Evolutionary conservation across 2,888 invertebrate species (phyloP).

Genomic region (Cinara cedri): DNA sequence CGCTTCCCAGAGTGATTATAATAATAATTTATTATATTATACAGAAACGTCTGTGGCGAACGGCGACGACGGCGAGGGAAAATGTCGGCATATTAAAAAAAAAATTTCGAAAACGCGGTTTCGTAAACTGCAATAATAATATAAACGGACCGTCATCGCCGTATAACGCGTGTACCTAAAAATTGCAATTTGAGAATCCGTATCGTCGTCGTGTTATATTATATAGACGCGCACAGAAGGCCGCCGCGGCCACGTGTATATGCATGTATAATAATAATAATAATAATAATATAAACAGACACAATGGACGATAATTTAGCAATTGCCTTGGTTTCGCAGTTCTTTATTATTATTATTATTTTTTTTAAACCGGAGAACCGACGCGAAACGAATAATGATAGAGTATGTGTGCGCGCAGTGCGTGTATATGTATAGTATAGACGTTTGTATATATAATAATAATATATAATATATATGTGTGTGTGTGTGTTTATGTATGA

Average conservation of each 20-base stretch:
- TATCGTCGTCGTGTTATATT: neutral
- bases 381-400: conserved; percentile 51
- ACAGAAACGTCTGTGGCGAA: too few relatives aligned
- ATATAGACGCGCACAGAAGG: conserved; percentile 25
- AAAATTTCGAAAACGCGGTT: too few relatives aligned
- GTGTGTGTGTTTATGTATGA: neutral
- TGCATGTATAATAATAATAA: too few relatives aligned
- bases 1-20: neutral
- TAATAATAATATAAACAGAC: conserved; percentile 15
- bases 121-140: too few relatives aligned
- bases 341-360: neutral
- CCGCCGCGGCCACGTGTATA: conserved; percentile 15
- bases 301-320: conserved; percentile 56
- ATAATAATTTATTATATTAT: conserved; percentile 1
- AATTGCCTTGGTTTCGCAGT: conserved; percentile 42
- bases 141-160: too few relatives aligned
- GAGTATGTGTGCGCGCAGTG: neutral
- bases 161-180: too few relatives aligned
- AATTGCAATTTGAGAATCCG: too few relatives aligned
- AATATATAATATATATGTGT: too few relatives aligned
- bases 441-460: neutral
- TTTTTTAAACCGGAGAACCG: conserved; percentile 31
- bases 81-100: too few relatives aligned
- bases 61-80: too few relatives aligned
- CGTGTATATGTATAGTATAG: neutral